Evolutionary conservation across 1,140 invertebrate species (phyloP), one percentile per base, ranked within the genome.

Genomic region (Drusus annulatus): DNA sequence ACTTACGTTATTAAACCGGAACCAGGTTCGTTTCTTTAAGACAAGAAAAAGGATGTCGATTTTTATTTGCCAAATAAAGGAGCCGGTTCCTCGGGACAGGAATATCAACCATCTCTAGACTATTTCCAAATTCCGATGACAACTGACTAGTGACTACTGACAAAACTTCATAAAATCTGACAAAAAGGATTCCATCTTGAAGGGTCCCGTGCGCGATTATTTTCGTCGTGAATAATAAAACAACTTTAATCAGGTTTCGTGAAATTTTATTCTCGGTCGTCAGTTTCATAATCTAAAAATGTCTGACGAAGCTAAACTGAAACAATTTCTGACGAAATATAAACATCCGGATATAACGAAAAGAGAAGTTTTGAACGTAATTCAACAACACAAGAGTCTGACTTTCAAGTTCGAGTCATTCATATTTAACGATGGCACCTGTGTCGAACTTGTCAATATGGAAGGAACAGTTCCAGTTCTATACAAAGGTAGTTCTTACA

Each of bases 381-480:
- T 97, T 23, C 90, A 91, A 85, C 88, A 92, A 76, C 98, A 97
- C 87, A 92, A 90, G 85, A 93, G 94, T 85, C 89, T 98, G 62
- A 87, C 91, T 77, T 86, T 87, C 84, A 84, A 87, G 83, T 86
- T 88, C 82, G 88, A 89, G 86, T 87, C 85, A 84, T 86, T 90
- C 96, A 96, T 96, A 28, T 98, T 98, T 87, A 97, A 97, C 87
- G 95, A 98, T 94, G 97, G 98, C 51, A 92, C 90, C 16, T 89
- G 91, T 75, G 96, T 95, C 88, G 94, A 97, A 78, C 90, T 99
- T 74, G 88, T 98, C 13, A 95, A 95, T 86, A 90, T 99, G 16
- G 92, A 94, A 86, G 98, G 98, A 69, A 99, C 98, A 16, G 97
- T 99, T 86, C 97, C 98, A 31, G 96, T 99, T 1, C 90, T 90